phyloP scores from a whole-genome alignment of 2,113 vertebrate species.

The Dasypus novemcinctus region DNA sequence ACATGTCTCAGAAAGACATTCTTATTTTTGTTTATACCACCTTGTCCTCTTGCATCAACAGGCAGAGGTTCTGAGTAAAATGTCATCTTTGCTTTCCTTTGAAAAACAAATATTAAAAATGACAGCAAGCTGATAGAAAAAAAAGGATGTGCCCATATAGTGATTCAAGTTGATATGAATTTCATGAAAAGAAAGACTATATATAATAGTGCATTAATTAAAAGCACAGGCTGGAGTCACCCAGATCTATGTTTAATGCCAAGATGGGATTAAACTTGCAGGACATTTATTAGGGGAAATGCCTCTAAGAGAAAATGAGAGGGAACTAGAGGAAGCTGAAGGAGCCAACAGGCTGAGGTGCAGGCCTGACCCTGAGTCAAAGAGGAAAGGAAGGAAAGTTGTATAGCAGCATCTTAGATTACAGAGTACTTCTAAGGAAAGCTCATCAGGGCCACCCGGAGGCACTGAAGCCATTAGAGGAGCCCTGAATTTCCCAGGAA shows the following conservation, averaged over 20 bases:
- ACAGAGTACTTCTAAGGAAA: not conserved
- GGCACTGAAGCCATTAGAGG: not conserved
- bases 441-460: not conserved
- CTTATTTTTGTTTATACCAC: no score
- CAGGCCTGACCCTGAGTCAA: not conserved
- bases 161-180: constrained; percentile 1
- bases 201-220: not conserved
- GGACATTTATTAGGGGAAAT: not conserved
- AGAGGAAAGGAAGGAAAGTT: not conserved
- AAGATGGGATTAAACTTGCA: constrained; percentile 7
- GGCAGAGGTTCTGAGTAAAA: no score
- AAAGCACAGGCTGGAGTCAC: constrained; percentile 1
- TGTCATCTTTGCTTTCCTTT: not conserved
- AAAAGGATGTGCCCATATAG: not conserved
- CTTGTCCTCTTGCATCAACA: no score
- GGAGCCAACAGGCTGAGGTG: not conserved
- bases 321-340: not conserved
- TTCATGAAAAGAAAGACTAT: not conserved
- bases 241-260: not conserved
- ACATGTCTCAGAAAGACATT: no score
- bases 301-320: not conserved
- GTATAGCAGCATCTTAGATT: not conserved
- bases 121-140: not conserved
- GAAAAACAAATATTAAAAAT: constrained; percentile 16
- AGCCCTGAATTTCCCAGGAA: not conserved